phyloP scores from a whole-genome alignment of 1,140 invertebrate species.

The Gonioctena quinquepunctata region DNA sequence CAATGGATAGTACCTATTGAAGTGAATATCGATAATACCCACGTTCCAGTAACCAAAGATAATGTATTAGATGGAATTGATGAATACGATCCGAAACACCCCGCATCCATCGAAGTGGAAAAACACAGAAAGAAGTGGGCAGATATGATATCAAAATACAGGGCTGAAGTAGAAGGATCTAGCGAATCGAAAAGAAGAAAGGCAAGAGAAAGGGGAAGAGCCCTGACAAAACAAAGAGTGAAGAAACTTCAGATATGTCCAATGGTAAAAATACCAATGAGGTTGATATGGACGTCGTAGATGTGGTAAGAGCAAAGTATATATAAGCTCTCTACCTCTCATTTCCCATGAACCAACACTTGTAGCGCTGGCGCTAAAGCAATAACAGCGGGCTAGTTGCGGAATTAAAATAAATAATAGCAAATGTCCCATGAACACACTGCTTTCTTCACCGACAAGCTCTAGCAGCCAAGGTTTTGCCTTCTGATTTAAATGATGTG shows the following conservation, averaged over 20 bases:
- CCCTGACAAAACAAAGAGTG: neutral
- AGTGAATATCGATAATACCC: no score
- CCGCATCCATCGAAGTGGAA: constrained; percentile 27
- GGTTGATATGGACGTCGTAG: no score
- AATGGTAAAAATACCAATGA: neutral
- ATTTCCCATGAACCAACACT: no score
- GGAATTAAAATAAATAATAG: no score
- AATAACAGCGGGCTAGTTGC: no score
- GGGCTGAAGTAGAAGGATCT: constrained; percentile 15
- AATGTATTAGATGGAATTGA: constrained; percentile 3
- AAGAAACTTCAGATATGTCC: constrained; percentile 5
- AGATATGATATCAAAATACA: constrained; percentile 25
- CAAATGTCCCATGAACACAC: no score
- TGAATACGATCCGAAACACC: constrained; percentile 30
- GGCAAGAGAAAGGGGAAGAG: neutral
- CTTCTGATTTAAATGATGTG: no score
- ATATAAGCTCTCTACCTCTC: no score
- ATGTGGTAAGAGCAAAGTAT: no score
- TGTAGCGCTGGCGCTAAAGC: no score
- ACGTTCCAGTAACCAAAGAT: neutral
- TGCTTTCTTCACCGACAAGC: no score
- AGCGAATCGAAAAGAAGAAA: constrained; percentile 1
- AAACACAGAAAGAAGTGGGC: constrained; percentile 35
- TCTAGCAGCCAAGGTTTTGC: no score
- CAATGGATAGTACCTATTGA: neutral